These are phyloP conservation scores for Neogale vison DNA, from an alignment of 2,113 vertebrate species.

Conservation along the genomic window DNA sequence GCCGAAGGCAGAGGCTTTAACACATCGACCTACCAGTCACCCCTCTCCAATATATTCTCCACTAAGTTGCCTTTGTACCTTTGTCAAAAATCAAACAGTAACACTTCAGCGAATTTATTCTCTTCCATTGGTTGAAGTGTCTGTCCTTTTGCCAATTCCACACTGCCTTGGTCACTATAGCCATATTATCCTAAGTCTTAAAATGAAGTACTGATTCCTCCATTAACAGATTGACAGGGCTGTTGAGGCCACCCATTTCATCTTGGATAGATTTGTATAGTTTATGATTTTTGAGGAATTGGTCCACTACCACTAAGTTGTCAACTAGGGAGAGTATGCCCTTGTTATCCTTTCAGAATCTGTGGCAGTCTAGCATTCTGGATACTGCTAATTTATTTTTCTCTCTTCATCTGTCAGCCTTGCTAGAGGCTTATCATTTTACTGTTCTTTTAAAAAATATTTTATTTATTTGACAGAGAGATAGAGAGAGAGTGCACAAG, in stretches of 20 bases:
- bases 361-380: not conserved
- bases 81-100: not conserved
- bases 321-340: not conserved
- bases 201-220: not conserved
- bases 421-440: not conserved
- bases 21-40: too few species aligned
- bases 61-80: not conserved
- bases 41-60: not conserved
- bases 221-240: not conserved
- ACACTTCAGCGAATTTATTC: not conserved
- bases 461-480: too few species aligned
- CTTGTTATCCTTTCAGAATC: constrained; percentile 33
- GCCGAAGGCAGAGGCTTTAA: too few species aligned
- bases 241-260: constrained; percentile 35
- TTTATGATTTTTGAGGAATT: constrained; percentile 30
- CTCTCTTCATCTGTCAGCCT: not conserved
- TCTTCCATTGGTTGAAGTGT: not conserved
- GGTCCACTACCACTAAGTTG: not conserved
- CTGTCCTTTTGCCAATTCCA: constrained; percentile 25
- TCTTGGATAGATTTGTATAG: constrained; percentile 38
- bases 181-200: not conserved
- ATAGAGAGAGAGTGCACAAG: too few species aligned
- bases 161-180: not conserved
- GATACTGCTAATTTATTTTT: constrained; percentile 1
- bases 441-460: too few species aligned